phyloP scores from a whole-genome alignment of 2,113 vertebrate species.

The Psammodynastes pulverulentus region DNA sequence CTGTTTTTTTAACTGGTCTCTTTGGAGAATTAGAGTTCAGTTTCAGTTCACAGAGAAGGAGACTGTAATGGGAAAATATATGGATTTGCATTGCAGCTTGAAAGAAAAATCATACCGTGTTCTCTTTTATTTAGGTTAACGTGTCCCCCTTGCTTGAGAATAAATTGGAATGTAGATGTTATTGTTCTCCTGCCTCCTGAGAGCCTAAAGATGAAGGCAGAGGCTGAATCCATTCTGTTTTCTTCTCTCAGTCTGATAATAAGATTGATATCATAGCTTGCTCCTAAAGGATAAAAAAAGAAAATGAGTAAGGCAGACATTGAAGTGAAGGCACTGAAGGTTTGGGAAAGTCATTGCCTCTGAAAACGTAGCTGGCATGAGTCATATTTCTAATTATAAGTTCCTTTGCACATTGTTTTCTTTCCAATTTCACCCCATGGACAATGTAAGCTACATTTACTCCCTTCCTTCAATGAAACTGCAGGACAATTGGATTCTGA shows the following conservation, averaged over 20 bases:
- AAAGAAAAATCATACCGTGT: constrained; percentile 13
- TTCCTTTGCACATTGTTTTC: background rate
- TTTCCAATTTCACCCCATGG: constrained; percentile 24
- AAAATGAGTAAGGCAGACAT: constrained; percentile 17
- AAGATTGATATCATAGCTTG: constrained; percentile 20
- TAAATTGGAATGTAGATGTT: background rate
- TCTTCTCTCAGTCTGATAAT: constrained; percentile 15
- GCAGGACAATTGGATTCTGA: background rate
- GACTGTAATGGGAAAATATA: constrained; percentile 11
- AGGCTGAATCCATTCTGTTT: background rate
- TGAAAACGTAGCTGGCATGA: constrained; percentile 45
- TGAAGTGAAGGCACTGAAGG: background rate
- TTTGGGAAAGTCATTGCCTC: constrained; percentile 49
- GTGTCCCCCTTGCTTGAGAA: constrained; percentile 30
- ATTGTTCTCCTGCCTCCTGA: constrained; percentile 8
- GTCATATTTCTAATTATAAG: constrained; percentile 67
- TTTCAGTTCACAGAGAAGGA: background rate
- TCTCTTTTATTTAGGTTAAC: constrained; percentile 25
- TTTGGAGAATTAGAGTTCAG: constrained; percentile 6
- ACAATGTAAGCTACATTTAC: constrained; percentile 33
- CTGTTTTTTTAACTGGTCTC: background rate
- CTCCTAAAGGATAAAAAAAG: constrained; percentile 56
- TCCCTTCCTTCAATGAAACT: constrained; percentile 15
- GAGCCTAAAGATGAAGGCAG: constrained; percentile 16
- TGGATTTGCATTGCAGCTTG: background rate